Percentiles rank a stretch among this genome's conserved stretches.
phyloP scores from a whole-genome alignment of 2,113 vertebrate species.

The Cervus canadensis region DNA sequence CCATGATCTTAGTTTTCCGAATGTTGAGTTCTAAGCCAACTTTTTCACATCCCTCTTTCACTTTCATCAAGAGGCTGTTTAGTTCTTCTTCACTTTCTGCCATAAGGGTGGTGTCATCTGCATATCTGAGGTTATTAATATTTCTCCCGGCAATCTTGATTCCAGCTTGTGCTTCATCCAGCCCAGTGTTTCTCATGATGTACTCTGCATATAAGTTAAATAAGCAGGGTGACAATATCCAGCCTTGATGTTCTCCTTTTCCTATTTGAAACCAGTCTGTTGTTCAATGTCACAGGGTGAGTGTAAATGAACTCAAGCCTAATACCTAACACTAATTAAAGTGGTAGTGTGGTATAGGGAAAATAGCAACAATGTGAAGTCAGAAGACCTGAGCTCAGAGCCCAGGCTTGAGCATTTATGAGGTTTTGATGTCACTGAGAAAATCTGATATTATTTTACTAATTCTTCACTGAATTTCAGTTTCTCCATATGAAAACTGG shows the following conservation, averaged over 20 bases:
- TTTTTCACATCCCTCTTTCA: not conserved
- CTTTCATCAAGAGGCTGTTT: not conserved
- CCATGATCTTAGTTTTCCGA: not conserved
- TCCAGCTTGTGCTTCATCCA: not conserved
- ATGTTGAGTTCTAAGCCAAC: not conserved
- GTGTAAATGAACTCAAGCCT: not conserved
- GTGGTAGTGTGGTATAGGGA: rapidly evolving
- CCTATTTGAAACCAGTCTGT: not conserved
- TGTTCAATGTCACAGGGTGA: not conserved
- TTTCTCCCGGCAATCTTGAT: not conserved
- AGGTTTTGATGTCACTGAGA: not conserved
- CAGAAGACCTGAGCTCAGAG: not conserved
- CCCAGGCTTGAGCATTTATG: not conserved
- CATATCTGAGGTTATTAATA: not conserved
- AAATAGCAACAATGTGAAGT: not conserved
- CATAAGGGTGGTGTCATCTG: not conserved
- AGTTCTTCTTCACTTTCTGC: not conserved
- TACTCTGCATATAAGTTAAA: not conserved
- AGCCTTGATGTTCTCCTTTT: not conserved
- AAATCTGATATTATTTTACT: not conserved
- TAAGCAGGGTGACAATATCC: not conserved
- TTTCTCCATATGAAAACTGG: not conserved
- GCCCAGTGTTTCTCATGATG: not conserved
- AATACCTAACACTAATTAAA: not conserved
- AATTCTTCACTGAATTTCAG: not conserved